phyloP scores from a whole-genome alignment of 2,888 invertebrate genomes.

The Elmis aenea region DNA sequence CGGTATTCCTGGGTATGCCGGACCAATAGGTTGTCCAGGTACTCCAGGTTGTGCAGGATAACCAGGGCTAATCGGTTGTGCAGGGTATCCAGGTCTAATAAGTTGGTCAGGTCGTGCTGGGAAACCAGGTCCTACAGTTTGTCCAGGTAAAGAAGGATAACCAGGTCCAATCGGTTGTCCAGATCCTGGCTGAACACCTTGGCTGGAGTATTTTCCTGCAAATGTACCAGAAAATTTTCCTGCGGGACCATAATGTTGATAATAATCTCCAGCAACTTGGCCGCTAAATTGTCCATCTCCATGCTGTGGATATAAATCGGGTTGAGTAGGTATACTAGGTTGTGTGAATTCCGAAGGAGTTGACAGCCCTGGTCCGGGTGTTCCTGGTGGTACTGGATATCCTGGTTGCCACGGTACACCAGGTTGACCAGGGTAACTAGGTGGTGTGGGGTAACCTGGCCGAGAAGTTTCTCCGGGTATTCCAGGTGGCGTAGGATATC shows the following conservation, averaged over 20 bases:
- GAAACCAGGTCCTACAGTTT: slow-evolving; percentile 1
- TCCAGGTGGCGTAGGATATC: slow-evolving; percentile 2
- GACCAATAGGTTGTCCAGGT: background rate
- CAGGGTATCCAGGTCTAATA: too few species aligned
- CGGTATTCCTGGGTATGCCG: background rate
- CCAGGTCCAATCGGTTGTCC: slow-evolving; percentile 4
- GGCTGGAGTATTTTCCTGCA: slow-evolving; percentile 14
- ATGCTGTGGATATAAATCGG: background rate
- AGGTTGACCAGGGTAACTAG: slow-evolving; percentile 5
- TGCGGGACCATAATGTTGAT: slow-evolving; percentile 10
- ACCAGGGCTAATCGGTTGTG: slow-evolving; percentile 2
- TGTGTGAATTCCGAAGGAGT: background rate
- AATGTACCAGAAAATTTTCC: slow-evolving; percentile 23
- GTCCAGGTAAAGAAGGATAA: background rate
- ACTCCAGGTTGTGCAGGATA: slow-evolving; percentile 4
- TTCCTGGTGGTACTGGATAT: background rate
- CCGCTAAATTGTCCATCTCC: slow-evolving; percentile 27
- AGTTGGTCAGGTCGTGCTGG: background rate
- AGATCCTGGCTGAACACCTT: slow-evolving; percentile 5
- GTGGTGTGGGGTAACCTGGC: too few species aligned
- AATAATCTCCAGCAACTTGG: slow-evolving; percentile 29
- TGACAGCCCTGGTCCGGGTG: too few species aligned
- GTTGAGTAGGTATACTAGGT: too few species aligned
- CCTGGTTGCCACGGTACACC: background rate
- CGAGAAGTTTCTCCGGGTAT: slow-evolving; percentile 2